Conservation (phyloP, 2,888 invertebrate genomes). For the Nephrocerus scutellatus region DNA sequence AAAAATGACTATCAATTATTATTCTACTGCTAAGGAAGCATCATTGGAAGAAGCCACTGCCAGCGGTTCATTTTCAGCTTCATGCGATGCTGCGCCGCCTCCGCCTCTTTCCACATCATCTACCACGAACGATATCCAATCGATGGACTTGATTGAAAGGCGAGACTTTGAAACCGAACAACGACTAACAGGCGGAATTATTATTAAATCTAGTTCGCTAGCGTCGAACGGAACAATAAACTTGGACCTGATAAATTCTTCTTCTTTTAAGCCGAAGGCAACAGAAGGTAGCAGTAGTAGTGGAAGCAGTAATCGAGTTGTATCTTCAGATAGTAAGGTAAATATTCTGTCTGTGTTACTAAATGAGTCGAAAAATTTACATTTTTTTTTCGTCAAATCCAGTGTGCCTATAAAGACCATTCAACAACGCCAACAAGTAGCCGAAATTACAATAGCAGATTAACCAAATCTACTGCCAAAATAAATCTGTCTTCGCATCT, state of each 20-base stretch:
- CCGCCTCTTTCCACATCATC: slow-evolving; percentile 6
- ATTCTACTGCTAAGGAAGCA: slow-evolving; percentile 14
- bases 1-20: slow-evolving; percentile 37
- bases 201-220: slow-evolving; percentile 41
- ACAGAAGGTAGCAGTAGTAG: slow-evolving; percentile 19
- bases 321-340: slow-evolving; percentile 44
- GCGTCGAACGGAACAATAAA: slow-evolving; percentile 42
- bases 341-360: too few relatives aligned
- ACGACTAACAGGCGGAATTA: slow-evolving; percentile 42
- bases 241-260: slow-evolving; percentile 39
- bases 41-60: slow-evolving; percentile 12
- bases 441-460: slow-evolving; percentile 39
- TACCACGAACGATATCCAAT: slow-evolving; percentile 38
- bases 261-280: too few relatives aligned
- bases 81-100: slow-evolving; percentile 10
- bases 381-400: too few relatives aligned
- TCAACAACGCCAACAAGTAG: slow-evolving; percentile 46
- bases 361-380: too few relatives aligned
- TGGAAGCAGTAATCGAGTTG: slow-evolving; percentile 29
- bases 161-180: slow-evolving; percentile 46
- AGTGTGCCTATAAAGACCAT: slow-evolving; percentile 43
- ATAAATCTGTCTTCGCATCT: slow-evolving; percentile 42
- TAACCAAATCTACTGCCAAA: slow-evolving; percentile 47
- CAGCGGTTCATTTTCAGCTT: slow-evolving; percentile 16
- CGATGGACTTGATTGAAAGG: slow-evolving; percentile 47